These are phyloP conservation scores for Pitta sordida DNA, from an alignment of 2,113 vertebrate species.

Conservation along the genomic window DNA sequence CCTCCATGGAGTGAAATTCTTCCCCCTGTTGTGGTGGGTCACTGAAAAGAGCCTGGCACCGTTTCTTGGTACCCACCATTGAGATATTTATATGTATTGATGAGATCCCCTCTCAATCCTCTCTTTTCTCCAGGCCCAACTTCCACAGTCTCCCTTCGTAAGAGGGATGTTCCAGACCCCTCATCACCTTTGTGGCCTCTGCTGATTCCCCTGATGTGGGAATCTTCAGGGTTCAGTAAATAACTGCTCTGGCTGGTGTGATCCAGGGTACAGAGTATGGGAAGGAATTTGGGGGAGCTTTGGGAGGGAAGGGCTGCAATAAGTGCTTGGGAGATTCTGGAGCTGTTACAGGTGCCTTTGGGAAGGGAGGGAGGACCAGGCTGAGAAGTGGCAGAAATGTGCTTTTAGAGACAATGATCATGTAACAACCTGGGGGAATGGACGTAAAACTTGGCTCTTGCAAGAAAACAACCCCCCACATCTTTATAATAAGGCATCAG, in stretches of 20 bases:
- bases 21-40: neutral
- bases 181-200: neutral
- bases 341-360: neutral
- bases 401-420: neutral
- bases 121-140: neutral
- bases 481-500: neutral
- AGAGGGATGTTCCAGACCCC: neutral
- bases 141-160: neutral
- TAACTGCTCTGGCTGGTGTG: neutral
- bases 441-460: neutral
- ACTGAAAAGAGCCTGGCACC: neutral
- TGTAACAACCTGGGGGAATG: neutral
- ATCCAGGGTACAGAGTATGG: neutral
- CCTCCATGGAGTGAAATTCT: neutral
- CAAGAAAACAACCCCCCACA: neutral
- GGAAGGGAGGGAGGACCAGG: neutral
- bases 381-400: neutral
- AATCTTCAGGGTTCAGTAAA: neutral
- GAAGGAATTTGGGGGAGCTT: neutral
- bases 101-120: neutral
- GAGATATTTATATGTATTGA: neutral
- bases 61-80: neutral
- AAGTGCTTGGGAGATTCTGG: neutral
- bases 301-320: neutral
- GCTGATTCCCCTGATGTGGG: fast-evolving